These are phyloP conservation scores for Ammodramus savannarum DNA, from an alignment of 2,113 vertebrate species.

Conservation along the genomic window DNA sequence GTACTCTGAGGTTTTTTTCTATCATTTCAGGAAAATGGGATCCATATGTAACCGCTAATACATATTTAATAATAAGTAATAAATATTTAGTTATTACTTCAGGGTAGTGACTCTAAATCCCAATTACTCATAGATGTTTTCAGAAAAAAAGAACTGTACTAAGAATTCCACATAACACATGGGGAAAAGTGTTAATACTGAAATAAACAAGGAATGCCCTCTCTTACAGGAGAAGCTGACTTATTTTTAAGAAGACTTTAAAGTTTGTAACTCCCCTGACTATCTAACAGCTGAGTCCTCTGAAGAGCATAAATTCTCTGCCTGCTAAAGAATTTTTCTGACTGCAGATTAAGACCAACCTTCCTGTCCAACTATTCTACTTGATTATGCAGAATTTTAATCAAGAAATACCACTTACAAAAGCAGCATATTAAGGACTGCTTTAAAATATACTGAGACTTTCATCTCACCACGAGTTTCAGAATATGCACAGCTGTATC, in stretches of 20 bases:
- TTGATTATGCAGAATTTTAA: background rate
- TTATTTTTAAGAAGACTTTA: background rate
- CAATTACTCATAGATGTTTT: background rate
- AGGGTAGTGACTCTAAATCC: background rate
- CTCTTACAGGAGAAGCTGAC: background rate
- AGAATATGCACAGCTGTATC: background rate
- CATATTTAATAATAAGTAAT: background rate
- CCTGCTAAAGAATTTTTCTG: background rate
- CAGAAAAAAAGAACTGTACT: background rate
- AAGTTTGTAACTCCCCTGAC: background rate
- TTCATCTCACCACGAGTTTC: background rate
- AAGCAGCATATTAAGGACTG: background rate
- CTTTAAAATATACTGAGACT: background rate
- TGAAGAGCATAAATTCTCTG: background rate
- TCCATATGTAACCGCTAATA: background rate
- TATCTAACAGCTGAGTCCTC: background rate
- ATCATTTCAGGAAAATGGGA: background rate
- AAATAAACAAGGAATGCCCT: background rate
- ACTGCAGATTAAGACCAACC: background rate
- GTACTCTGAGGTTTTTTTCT: accelerated
- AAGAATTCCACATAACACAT: background rate
- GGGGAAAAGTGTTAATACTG: background rate
- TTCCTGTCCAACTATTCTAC: background rate
- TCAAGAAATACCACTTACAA: background rate
- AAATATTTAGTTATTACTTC: background rate